Conservation (phyloP, 2,888 invertebrate species). For the Catocala fraxini region DNA sequence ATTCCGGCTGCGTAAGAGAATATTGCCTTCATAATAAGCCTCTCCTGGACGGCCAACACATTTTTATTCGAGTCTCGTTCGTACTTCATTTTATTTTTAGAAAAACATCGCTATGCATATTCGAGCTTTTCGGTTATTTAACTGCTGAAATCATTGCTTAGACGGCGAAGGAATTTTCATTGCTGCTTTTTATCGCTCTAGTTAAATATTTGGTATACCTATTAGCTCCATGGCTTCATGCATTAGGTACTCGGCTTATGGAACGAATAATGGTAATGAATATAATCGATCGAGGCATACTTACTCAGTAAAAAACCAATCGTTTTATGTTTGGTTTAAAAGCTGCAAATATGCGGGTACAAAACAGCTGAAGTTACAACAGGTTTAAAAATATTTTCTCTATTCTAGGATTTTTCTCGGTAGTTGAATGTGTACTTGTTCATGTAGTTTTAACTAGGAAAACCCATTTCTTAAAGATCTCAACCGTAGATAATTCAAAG, state of each 20-base stretch:
- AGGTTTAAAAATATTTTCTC: slow-evolving; percentile 5
- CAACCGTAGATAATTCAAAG: slow-evolving; percentile 63
- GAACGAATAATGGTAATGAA: slow-evolving; percentile 3
- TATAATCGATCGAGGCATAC: background rate
- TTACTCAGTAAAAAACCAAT: too few relatives aligned
- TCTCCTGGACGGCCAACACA: slow-evolving; percentile 55
- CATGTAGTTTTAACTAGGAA: slow-evolving; percentile 34
- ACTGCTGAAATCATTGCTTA: slow-evolving; percentile 54
- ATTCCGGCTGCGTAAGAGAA: slow-evolving; percentile 72
- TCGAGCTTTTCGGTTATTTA: slow-evolving; percentile 56
- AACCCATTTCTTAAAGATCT: slow-evolving; percentile 47
- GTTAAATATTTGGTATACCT: slow-evolving; percentile 29
- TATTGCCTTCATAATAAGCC: slow-evolving; percentile 80
- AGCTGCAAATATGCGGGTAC: too few relatives aligned
- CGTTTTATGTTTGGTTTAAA: too few relatives aligned
- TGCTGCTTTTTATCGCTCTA: slow-evolving; percentile 17
- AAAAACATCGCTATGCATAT: slow-evolving; percentile 67
- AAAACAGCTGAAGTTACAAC: background rate
- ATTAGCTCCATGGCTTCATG: background rate
- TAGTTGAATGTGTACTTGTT: slow-evolving; percentile 19
- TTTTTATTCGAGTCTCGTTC: slow-evolving; percentile 70
- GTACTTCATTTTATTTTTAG: slow-evolving; percentile 76
- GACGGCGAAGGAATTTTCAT: slow-evolving; percentile 43
- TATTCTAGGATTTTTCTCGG: slow-evolving; percentile 6
- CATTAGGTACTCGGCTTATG: background rate